Evolutionary conservation across 2,113 vertebrate genomes (phyloP), one percentile per base, ranked within the genome.

Genomic region (Oreocharis arfaki): DNA sequence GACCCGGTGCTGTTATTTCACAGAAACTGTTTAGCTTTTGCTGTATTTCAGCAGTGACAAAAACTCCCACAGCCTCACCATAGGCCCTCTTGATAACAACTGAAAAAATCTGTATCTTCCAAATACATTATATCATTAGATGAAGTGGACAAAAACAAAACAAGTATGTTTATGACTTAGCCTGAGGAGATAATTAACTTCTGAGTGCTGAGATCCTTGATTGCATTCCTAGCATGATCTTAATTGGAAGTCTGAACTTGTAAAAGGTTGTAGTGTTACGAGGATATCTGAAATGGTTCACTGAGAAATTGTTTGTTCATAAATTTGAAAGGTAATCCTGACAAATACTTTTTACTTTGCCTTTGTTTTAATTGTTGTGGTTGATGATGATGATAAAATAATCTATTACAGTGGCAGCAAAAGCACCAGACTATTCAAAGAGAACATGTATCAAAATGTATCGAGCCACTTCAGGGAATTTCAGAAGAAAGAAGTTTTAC

Each of bases 141-240:
- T 94, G 95, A 96, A 97, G 96, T 97, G 97, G 98, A 97, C 98
- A 97, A 97, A 97, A 97, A 82, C 95, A 96, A 97, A 97, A 95
- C 94, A 97, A 87, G 32, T 84, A 93, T 97, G 96, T 97, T 97
- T 97, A 97, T 96, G 96, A 92, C 96, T 90, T 97, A 96, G 97
- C 98, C 97, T 77, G 95, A 98, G 97, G 98, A 98, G 96, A 97
- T 98, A 98, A 98, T 98, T 98, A 98, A 97, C 97, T 98, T 97
- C 84, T 97, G 96, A 98, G 95, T 96, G 91, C 91, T 95, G 98
- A 98, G 97, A 96, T 96, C 95, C 95, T 97, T 97, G 97, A 98
- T 98, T 98, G 97, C 95, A 97, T 98, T 98, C 97, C 95, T 98
- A 97, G 97, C 97, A 98, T 97, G 98, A 97, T 96, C 96, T 90